Conservation (phyloP, 2,888 invertebrate genomes). For the Cosmopolites sordidus region DNA sequence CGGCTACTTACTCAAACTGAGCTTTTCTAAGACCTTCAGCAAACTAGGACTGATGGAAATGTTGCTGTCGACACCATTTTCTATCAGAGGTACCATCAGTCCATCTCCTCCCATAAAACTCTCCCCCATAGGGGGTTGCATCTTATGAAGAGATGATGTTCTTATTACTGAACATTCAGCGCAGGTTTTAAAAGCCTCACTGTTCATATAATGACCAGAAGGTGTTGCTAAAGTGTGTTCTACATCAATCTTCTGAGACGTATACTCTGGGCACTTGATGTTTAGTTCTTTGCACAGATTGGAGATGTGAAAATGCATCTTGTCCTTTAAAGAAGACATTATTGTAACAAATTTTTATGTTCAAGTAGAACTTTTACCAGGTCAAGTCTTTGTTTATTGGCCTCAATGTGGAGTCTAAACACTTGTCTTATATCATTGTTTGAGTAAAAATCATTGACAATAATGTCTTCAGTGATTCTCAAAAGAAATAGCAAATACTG, state of each 20-base stretch:
- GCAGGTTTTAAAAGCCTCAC: constrained; percentile 18
- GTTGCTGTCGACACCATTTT: constrained; percentile 2
- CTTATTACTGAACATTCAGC: constrained; percentile 17
- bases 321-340: constrained; percentile 27
- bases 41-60: constrained; percentile 13
- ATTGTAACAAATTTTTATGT: not conserved
- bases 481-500: constrained; percentile 45
- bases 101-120: not conserved
- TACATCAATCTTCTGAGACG: not conserved
- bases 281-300: constrained; percentile 30
- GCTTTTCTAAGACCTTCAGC: constrained; percentile 16
- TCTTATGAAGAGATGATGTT: constrained; percentile 14
- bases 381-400: constrained; percentile 48
- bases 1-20: constrained; percentile 19
- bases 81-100: not conserved
- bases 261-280: constrained; percentile 20
- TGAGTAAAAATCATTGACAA: constrained; percentile 51
- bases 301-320: constrained; percentile 31
- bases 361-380: constrained; percentile 49
- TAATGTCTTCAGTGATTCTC: constrained; percentile 55
- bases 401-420: constrained; percentile 52
- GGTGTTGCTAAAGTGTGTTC: not conserved
- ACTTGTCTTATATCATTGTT: constrained; percentile 52
- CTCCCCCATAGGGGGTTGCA: not conserved
- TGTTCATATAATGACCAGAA: not conserved